Evolutionary conservation across 2,113 vertebrate species (phyloP).

Genomic region (Morone saxatilis): DNA sequence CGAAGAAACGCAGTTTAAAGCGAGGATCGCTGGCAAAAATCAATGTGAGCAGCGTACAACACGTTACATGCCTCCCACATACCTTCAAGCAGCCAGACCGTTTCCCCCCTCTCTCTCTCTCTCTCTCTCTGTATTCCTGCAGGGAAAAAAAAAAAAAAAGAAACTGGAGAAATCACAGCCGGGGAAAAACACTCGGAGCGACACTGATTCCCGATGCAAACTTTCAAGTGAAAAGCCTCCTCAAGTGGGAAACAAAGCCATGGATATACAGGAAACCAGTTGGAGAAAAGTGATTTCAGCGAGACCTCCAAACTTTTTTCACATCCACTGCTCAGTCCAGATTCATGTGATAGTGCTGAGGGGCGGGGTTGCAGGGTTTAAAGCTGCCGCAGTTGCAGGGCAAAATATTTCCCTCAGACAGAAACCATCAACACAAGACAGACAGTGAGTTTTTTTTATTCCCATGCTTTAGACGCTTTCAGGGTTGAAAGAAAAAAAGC

Average conservation of each 20-base stretch:
- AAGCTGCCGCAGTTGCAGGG: constrained; percentile 78
- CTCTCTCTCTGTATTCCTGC: constrained; percentile 60
- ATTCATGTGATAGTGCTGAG: constrained; percentile 81
- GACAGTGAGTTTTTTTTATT: neutral
- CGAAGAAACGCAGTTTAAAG: constrained; percentile 14
- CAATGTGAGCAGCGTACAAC: constrained; percentile 39
- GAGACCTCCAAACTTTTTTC: constrained; percentile 75
- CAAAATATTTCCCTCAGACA: constrained; percentile 52
- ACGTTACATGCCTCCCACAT: constrained; percentile 78
- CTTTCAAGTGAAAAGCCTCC: neutral
- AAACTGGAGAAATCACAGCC: constrained; percentile 63
- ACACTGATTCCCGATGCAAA: constrained; percentile 26
- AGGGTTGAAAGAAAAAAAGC: no score
- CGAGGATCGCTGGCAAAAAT: constrained; percentile 32
- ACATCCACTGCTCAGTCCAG: constrained; percentile 73
- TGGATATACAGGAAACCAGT: neutral
- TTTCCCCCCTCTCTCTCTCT: constrained; percentile 39
- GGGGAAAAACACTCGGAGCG: constrained; percentile 24
- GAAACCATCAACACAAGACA: constrained; percentile 18
- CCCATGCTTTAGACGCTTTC: neutral
- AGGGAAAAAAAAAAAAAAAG: constrained; percentile 22
- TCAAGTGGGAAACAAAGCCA: neutral
- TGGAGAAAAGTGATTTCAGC: constrained; percentile 47
- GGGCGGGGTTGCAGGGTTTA: constrained; percentile 81
- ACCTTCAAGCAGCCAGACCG: constrained; percentile 78